Base-by-base conservation (phyloP, 2,113 vertebrate genomes). In the Xiphorhynchus elegans region DNA sequence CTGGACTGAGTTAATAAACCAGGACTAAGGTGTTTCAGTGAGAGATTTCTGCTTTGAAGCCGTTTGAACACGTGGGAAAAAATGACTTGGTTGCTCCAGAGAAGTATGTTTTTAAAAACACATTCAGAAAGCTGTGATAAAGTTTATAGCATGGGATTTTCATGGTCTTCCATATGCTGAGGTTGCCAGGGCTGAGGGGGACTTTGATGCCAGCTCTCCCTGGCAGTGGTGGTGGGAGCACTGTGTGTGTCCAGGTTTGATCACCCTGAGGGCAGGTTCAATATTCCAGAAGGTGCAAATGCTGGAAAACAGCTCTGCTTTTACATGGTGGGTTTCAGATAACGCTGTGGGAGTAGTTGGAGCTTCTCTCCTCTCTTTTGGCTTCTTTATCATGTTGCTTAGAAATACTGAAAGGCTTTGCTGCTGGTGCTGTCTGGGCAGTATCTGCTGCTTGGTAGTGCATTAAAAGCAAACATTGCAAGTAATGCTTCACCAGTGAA, bases 1-100 rank as follows among this genome's bases (percentile, higher is more conserved):
- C 52, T 89, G 47, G 24, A 11, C 40, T 52, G 50, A 58, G 39
- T 91, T 40, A n/a, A 10, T 78, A 74, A 78, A 66, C 17, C 23
- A 56, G 17, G 0, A 0, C 4, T 31, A 44, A 47, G 40, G 52
- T 0, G 0, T 67, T 46, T 9, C 37, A 81, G 26, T 70, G 28
- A 62, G 84, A 46, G 18, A 70, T 70, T 66, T 73, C 28, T 40
- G 53, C 63, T 86, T 85, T 55, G 40, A 77, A 67, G 17, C 17
- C 15, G 7, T 25, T 42, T 67, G 42, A 84, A 40, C 16, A 10
- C 21, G 18, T 47, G 50, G 50, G 47, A 47, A 47, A 50, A 74
- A 89, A 63, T 67, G 4, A 55, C 42, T 63, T 70, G 53, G 2
- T 78, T 70, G 46, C 59, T 87, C 7, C 33, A 72, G 66, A 78